A percentile compares a stretch with the other conserved stretches of the same genome.
Conservation (phyloP, 2,113 vertebrate species). For the Mustela lutreola region DNA sequence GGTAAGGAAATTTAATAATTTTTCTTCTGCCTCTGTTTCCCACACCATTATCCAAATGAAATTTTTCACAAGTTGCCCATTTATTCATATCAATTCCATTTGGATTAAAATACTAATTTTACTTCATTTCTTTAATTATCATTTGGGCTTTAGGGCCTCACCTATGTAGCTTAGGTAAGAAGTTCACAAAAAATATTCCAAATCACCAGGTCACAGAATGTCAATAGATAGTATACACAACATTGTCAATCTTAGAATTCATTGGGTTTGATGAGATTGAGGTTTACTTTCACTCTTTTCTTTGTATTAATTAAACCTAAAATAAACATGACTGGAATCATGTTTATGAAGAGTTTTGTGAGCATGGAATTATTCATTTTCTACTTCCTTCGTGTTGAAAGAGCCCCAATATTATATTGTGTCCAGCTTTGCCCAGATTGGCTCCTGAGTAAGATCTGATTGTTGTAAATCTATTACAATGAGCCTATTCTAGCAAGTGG, state of each 20-base stretch:
- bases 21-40: too few relatives aligned
- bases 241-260: background rate
- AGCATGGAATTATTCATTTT: background rate
- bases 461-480: background rate
- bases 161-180: background rate
- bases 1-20: too few relatives aligned
- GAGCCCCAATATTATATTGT: background rate
- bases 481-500: background rate
- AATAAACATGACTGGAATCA: background rate
- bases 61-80: background rate
- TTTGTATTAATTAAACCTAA: background rate
- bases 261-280: background rate
- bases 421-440: background rate
- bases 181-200: background rate
- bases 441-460: background rate
- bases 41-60: background rate
- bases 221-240: background rate
- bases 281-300: background rate
- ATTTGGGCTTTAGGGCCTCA: background rate
- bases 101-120: background rate
- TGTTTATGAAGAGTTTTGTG: background rate
- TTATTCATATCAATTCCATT: background rate
- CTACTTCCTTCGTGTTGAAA: background rate
- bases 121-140: background rate
- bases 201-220: background rate